Evolutionary conservation across 1,140 invertebrate species (phyloP).

Genomic region (Leptinotarsa undecemlineata): DNA sequence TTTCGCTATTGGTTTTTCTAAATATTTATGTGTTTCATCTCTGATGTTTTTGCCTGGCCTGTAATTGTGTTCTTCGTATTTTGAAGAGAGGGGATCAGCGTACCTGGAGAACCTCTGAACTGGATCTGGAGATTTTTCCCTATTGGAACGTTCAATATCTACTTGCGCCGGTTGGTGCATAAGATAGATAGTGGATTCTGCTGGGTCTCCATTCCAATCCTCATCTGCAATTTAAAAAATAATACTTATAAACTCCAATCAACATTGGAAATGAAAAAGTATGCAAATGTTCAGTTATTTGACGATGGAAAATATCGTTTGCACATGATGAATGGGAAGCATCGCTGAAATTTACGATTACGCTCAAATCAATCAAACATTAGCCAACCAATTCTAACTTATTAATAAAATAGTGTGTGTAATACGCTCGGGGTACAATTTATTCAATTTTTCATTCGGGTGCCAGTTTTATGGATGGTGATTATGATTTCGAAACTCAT

Average conservation of each 20-base stretch:
- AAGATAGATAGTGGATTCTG: constrained; percentile 51
- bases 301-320: too few relatives aligned
- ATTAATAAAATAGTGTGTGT: too few relatives aligned
- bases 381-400: too few relatives aligned
- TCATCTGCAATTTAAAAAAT: constrained; percentile 47
- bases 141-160: constrained; percentile 39
- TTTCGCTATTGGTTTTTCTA: constrained; percentile 45
- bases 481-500: constrained; percentile 8
- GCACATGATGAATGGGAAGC: too few relatives aligned
- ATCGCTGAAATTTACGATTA: too few relatives aligned
- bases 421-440: too few relatives aligned
- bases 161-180: constrained; percentile 47
- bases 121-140: constrained; percentile 38
- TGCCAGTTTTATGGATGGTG: too few relatives aligned
- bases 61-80: constrained; percentile 28
- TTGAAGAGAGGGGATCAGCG: constrained; percentile 22
- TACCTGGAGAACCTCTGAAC: constrained; percentile 42
- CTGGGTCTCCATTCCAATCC: constrained; percentile 52
- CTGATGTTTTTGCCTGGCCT: constrained; percentile 17
- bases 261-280: neutral
- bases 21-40: constrained; percentile 39
- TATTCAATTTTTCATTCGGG: too few relatives aligned
- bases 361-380: too few relatives aligned
- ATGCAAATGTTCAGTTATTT: too few relatives aligned
- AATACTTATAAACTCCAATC: neutral